These are phyloP conservation scores for Alsophila aescularia DNA, from an alignment of 2,888 invertebrate species.

Conservation along the genomic window DNA sequence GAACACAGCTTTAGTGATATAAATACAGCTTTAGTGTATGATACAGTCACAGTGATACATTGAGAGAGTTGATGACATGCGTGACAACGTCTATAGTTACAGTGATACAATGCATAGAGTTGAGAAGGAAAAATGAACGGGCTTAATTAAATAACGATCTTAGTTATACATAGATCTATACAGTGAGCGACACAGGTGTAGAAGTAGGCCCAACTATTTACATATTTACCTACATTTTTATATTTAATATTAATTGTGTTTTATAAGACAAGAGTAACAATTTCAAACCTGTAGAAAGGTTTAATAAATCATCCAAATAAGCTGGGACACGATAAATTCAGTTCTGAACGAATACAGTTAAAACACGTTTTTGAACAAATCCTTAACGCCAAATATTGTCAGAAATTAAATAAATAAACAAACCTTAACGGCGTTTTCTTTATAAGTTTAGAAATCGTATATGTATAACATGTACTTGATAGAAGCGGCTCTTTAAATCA, in stretches of 20 bases:
- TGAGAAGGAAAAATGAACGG: constrained; percentile 9
- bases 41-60: constrained; percentile 35
- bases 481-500: not conserved
- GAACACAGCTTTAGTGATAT: constrained; percentile 70
- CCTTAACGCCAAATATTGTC: not conserved
- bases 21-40: constrained; percentile 31
- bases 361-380: not conserved
- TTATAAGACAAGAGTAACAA: not conserved
- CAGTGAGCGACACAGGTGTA: constrained; percentile 81
- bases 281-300: not conserved
- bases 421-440: too few relatives aligned
- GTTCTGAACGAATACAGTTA: not conserved
- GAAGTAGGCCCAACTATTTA: constrained; percentile 71
- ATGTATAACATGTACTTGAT: not conserved
- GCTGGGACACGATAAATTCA: not conserved
- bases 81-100: constrained; percentile 37
- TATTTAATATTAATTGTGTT: constrained; percentile 41
- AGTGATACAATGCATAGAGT: constrained; percentile 33
- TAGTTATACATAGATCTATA: constrained; percentile 61
- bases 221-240: constrained; percentile 58
- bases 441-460: not conserved
- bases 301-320: not conserved
- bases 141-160: constrained; percentile 38
- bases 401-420: too few relatives aligned
- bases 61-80: constrained; percentile 2